Percentiles rank a stretch among this genome's conserved stretches.
Evolutionary conservation across 2,888 invertebrate genomes (phyloP).

Genomic region (Lysandra coridon): DNA sequence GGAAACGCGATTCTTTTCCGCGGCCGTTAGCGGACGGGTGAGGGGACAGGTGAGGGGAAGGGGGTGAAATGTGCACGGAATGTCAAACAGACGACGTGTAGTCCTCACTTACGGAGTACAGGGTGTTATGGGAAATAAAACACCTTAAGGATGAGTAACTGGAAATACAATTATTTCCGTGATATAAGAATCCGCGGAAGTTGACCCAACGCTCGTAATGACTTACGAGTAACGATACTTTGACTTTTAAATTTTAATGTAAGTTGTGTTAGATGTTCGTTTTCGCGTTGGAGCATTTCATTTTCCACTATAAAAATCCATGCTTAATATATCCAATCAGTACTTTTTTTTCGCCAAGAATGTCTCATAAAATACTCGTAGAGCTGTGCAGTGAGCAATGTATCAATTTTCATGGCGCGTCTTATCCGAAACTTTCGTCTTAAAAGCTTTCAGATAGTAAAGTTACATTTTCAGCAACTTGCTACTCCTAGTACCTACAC

Average conservation of each 20-base stretch:
- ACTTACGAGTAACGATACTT: too few species aligned
- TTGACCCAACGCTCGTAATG: not conserved
- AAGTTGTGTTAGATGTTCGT: too few species aligned
- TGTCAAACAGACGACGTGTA: not conserved
- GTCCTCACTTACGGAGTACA: not conserved
- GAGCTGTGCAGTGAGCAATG: not conserved
- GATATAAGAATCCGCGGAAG: not conserved
- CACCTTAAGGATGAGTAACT: not conserved
- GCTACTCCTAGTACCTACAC: not conserved
- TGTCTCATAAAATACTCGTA: too few species aligned
- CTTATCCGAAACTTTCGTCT: not conserved
- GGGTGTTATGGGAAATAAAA: not conserved
- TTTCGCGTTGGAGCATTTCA: too few species aligned
- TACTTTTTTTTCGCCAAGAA: too few species aligned
- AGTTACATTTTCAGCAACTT: not conserved
- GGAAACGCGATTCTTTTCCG: constrained; percentile 5
- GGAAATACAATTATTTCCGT: too few species aligned
- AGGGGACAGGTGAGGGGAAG: not conserved
- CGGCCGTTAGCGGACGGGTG: not conserved
- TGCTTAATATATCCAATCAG: too few species aligned
- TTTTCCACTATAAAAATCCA: too few species aligned
- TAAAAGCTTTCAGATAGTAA: not conserved
- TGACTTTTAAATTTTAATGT: too few species aligned
- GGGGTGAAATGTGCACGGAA: constrained; percentile 7
- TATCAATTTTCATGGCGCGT: not conserved